Conservation (phyloP, 2,113 vertebrate genomes). For the Brachypteracias leptosomus region DNA sequence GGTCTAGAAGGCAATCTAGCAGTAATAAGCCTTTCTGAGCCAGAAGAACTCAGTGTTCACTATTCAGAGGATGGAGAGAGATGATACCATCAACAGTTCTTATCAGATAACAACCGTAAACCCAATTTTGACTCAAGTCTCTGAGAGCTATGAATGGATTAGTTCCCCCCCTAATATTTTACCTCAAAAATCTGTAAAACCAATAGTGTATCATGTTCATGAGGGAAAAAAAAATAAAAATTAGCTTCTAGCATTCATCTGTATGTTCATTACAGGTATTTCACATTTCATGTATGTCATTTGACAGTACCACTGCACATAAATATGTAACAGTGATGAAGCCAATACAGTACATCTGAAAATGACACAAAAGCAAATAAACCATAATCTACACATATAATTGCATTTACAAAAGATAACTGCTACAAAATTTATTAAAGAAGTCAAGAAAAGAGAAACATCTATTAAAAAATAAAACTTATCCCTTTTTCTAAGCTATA, state of each 20-base stretch:
- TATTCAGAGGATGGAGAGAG: background rate
- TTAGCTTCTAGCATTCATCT: background rate
- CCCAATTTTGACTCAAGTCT: background rate
- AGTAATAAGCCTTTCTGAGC: conserved; percentile 7
- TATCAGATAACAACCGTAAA: conserved; percentile 17
- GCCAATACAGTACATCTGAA: background rate
- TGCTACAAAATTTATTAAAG: background rate
- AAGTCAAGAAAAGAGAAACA: background rate
- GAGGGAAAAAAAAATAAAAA: background rate
- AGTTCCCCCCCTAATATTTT: background rate
- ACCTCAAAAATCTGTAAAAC: background rate
- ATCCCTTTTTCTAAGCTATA: background rate
- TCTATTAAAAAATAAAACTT: background rate
- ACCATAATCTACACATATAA: background rate
- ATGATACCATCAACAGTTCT: background rate
- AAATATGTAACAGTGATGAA: background rate
- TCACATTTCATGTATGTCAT: background rate
- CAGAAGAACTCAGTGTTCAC: conserved; percentile 7
- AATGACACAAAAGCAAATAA: background rate
- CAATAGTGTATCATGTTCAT: background rate
- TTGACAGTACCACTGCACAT: background rate
- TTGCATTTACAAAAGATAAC: background rate
- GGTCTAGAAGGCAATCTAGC: conserved; percentile 50
- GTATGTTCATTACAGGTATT: background rate
- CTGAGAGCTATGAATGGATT: background rate